Percentiles rank a stretch among this genome's conserved stretches.
Conservation (phyloP, 2,113 vertebrate species). For the Willisornis vidua region DNA sequence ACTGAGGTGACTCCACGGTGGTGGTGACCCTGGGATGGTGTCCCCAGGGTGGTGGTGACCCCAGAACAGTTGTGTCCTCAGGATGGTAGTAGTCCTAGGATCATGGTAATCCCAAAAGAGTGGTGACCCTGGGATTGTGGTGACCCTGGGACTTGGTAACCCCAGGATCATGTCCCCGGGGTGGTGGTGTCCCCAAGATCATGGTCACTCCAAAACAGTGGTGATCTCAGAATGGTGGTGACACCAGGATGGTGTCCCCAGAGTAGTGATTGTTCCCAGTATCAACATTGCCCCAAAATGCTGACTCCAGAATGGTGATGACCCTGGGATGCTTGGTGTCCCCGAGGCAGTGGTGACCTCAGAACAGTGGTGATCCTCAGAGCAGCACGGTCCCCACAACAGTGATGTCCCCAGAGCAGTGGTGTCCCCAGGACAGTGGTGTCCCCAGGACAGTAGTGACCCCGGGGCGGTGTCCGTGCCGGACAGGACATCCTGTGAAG, state of each 20-base stretch:
- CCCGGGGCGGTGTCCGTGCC: not conserved
- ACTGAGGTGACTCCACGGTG: not conserved
- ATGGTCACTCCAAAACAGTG: too few relatives aligned
- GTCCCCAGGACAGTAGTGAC: not conserved
- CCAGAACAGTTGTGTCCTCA: not conserved
- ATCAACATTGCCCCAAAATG: not conserved
- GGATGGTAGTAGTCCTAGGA: not conserved
- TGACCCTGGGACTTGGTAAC: too few relatives aligned
- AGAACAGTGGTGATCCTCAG: not conserved
- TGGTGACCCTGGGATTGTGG: not conserved
- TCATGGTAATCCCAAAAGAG: not conserved
- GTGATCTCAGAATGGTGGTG: too few relatives aligned
- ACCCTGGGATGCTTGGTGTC: not conserved
- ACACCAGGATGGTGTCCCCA: not conserved
- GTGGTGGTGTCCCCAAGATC: not conserved
- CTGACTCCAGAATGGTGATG: not conserved
- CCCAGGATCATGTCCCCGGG: too few relatives aligned
- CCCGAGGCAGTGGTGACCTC: fast-evolving
- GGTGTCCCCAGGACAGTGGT: not conserved
- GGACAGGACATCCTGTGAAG: not conserved
- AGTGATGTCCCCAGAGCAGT: too few relatives aligned
- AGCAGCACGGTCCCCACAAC: not conserved
- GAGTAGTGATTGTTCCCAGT: not conserved
- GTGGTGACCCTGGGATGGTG: not conserved
- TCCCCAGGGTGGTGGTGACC: not conserved